These are phyloP conservation scores for Troides oblongomaculatus DNA, from an alignment of 2,888 invertebrate species.

Conservation along the genomic window DNA sequence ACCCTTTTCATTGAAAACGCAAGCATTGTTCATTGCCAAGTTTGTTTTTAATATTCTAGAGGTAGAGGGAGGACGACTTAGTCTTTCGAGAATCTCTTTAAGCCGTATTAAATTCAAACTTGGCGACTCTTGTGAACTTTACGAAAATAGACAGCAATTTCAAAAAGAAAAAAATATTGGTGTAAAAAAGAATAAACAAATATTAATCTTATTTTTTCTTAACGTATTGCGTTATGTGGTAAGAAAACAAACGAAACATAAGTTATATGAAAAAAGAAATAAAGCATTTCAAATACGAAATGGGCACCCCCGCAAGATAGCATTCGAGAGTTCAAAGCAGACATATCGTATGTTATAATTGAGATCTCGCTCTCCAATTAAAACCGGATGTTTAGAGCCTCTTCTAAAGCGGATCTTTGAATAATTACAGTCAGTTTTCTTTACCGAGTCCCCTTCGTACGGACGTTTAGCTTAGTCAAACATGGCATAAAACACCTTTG, in stretches of 20 bases:
- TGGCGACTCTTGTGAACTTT: too few species aligned
- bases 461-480: constrained; percentile 45
- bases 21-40: constrained; percentile 30
- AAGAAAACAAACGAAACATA: not conserved
- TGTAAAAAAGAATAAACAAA: not conserved
- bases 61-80: not conserved
- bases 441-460: constrained; percentile 41
- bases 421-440: constrained; percentile 57
- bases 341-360: constrained; percentile 64
- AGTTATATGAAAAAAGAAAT: not conserved
- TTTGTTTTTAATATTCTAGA: constrained; percentile 3
- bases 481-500: constrained; percentile 43
- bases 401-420: constrained; percentile 52
- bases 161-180: too few species aligned
- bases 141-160: too few species aligned
- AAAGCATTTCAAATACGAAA: constrained; percentile 36
- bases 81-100: not conserved
- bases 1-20: constrained; percentile 31
- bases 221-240: not conserved
- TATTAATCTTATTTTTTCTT: not conserved
- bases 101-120: not conserved
- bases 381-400: constrained; percentile 63
- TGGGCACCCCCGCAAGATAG: constrained; percentile 52
- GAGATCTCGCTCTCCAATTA: constrained; percentile 72
- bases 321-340: constrained; percentile 67